phyloP scores from a whole-genome alignment of 2,113 vertebrate genomes.

The Tylochromis polylepis region DNA sequence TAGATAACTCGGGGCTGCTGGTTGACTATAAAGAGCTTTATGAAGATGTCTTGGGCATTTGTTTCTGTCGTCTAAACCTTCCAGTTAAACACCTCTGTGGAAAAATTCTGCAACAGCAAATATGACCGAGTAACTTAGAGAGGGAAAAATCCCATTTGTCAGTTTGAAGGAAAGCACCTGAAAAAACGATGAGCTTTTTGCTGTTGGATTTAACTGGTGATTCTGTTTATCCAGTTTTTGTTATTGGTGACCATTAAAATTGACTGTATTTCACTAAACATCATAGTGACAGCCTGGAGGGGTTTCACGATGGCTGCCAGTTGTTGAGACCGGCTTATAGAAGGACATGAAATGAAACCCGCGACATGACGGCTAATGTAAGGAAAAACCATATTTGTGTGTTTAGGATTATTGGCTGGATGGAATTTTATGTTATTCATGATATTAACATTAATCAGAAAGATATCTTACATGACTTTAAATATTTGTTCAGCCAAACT shows the following conservation, averaged over 20 bases:
- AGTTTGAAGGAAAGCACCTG: neutral
- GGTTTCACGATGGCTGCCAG: neutral
- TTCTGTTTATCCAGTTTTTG: neutral
- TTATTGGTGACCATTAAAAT: neutral
- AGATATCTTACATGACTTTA: neutral
- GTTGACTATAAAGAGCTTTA: neutral
- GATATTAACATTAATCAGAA: neutral
- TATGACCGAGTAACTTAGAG: neutral
- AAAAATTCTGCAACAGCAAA: neutral
- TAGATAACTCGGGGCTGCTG: neutral
- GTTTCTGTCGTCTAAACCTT: accelerated
- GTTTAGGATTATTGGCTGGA: neutral
- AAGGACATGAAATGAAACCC: neutral
- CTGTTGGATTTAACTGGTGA: too few relatives aligned
- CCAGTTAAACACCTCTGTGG: neutral
- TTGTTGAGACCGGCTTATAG: neutral
- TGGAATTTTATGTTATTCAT: neutral
- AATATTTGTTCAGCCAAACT: neutral
- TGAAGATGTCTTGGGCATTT: accelerated
- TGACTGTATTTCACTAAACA: neutral
- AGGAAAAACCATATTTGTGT: neutral
- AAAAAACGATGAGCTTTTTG: neutral
- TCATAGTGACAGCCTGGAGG: neutral
- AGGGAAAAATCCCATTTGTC: accelerated
- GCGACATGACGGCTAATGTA: accelerated